These are phyloP conservation scores for Paratilapia polleni DNA, from an alignment of 2,113 vertebrate species.

Conservation along the genomic window DNA sequence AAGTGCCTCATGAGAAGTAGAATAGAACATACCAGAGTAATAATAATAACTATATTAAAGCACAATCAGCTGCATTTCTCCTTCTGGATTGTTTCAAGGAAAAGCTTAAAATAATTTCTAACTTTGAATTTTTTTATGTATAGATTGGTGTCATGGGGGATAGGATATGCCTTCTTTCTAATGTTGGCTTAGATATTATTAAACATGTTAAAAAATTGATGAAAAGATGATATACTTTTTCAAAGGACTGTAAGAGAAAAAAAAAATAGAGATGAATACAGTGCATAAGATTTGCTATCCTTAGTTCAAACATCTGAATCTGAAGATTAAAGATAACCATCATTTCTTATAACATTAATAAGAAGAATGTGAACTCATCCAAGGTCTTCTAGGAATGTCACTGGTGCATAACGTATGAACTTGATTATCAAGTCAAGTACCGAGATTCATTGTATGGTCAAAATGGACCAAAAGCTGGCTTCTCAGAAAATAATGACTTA, in stretches of 20 bases:
- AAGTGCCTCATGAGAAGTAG: background rate
- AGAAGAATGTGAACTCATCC: background rate
- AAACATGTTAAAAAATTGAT: background rate
- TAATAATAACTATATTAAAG: background rate
- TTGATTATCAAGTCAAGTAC: background rate
- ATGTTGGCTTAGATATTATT: background rate
- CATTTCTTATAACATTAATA: background rate
- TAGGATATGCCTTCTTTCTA: background rate
- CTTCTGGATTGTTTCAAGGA: background rate
- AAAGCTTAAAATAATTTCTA: background rate
- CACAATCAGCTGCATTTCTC: background rate
- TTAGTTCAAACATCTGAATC: background rate
- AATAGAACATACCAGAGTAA: background rate
- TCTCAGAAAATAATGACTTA: background rate
- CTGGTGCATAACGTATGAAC: background rate
- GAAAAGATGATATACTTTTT: background rate
- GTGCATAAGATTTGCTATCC: background rate
- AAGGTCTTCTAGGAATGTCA: background rate
- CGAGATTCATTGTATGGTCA: background rate
- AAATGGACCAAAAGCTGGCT: background rate
- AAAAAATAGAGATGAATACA: background rate
- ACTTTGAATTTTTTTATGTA: background rate
- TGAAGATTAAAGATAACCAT: conserved; percentile 7
- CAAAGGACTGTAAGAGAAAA: background rate
- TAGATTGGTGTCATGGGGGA: background rate